phyloP scores from a whole-genome alignment of 2,888 invertebrate species.

The Ormyrus rosae region DNA sequence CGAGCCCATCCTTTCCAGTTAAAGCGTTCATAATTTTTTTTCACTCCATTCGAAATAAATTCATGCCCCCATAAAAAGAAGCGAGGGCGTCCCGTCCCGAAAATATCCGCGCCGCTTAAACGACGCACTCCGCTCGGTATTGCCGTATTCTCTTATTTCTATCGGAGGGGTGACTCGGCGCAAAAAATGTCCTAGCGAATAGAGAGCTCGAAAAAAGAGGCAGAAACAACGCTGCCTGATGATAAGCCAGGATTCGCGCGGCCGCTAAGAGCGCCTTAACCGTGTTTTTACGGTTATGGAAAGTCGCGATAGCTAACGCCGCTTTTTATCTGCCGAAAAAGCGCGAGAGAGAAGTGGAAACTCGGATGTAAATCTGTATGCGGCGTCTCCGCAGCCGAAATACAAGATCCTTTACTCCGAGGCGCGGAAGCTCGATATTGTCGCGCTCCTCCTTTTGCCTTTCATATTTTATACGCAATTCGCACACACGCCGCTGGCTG shows the following conservation, averaged over 20 bases:
- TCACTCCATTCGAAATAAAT: too few species aligned
- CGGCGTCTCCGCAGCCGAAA: neutral
- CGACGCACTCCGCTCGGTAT: neutral
- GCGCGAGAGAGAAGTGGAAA: conserved; percentile 15
- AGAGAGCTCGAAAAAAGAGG: neutral
- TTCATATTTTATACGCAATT: neutral
- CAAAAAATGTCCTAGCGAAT: neutral
- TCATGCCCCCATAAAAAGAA: too few species aligned
- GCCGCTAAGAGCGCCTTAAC: conserved; percentile 20
- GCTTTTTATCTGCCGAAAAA: conserved; percentile 37
- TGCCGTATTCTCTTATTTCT: conserved; percentile 29
- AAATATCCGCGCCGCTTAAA: conserved; percentile 8
- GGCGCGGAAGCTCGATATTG: conserved; percentile 43
- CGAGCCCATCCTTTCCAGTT: too few species aligned
- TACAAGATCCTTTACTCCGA: conserved; percentile 45
- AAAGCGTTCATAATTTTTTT: too few species aligned
- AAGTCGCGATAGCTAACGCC: conserved; percentile 36
- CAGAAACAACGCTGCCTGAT: conserved; percentile 9
- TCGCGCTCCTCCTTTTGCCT: neutral
- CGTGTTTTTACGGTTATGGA: conserved; percentile 45
- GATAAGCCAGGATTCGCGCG: conserved; percentile 27
- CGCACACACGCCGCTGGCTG: neutral
- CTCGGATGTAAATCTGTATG: conserved; percentile 20
- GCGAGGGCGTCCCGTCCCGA: neutral
- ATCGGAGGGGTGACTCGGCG: neutral